Base-by-base conservation (phyloP, 2,888 invertebrate genomes). In the Acronicta aceris region DNA sequence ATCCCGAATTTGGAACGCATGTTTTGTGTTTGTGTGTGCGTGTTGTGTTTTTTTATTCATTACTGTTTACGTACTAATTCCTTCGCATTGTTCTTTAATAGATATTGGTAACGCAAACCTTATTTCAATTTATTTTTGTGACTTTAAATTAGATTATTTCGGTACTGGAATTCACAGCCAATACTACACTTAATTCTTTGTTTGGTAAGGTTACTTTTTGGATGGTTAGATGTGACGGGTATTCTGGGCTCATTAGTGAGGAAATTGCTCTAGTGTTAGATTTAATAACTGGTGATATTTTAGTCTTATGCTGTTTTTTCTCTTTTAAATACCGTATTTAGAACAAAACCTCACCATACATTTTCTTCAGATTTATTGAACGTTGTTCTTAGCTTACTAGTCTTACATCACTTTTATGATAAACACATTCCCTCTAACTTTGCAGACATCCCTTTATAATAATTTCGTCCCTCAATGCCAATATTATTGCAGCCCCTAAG, bases 161-260 rank as follows among this genome's bases (percentile, higher is more conserved):
- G 38, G 13, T 60, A 57, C 43, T 65, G 58, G 13, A 43, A 25
- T 61, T 59, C 47, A 25, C 43, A 46, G 41, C 45, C 38, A 17
- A 75, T 47, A 45, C 48, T 57, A 48, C 38, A 53, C 54, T 59
- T 65, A 59, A 70, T 69, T 62, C 12, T 42, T 57, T 59, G 33
- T 43, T 42, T 4, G 25, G 36, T 60, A 64, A 62, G 52, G 59
- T 58, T 63, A 27, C 17, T 50, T 63, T 58, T 33, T 41, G 43
- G 36, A 45, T 60, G 58, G 43, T 46, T 60, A 25, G 30, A 59
- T 33, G 4, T 33, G 33, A 64, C 30, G 33, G 38, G 56, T 59
- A 48, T 51, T 55, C 53, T 36, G 33, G 48, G 55, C 66, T 75
- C 78, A 78, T 82, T 81, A 79, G 74, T 54, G 69, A 56, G 54